Conservation (phyloP, 2,888 invertebrate genomes). For the Cosmia trapezina region DNA sequence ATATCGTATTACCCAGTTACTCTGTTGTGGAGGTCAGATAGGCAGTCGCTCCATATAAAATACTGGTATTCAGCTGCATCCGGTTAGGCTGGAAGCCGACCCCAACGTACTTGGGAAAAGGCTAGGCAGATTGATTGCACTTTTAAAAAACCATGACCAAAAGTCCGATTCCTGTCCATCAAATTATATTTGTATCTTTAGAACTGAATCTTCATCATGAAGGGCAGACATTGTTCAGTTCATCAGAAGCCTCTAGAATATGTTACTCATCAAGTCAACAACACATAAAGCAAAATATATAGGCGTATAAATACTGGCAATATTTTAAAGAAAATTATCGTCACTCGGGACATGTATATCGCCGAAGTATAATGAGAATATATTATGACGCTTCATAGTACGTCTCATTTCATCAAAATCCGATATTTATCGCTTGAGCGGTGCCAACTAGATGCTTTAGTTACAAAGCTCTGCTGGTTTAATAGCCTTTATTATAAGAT, state of each 20-base stretch:
- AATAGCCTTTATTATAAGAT: conserved; percentile 19
- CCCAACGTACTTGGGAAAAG: too few relatives aligned
- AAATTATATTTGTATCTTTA: neutral
- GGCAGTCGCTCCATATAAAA: too few relatives aligned
- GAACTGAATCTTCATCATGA: neutral
- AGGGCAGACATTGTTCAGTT: neutral
- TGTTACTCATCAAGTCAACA: too few relatives aligned
- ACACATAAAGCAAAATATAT: conserved; percentile 5
- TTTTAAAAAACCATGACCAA: too few relatives aligned
- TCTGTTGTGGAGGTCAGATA: too few relatives aligned
- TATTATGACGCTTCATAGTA: conserved; percentile 45
- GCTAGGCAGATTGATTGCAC: too few relatives aligned
- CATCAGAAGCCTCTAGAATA: neutral
- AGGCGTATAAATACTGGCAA: conserved; percentile 32
- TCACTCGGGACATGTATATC: conserved; percentile 46
- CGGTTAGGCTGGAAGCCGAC: too few relatives aligned
- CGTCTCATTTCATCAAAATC: conserved; percentile 60
- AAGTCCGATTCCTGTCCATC: too few relatives aligned
- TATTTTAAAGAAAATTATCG: conserved; percentile 50
- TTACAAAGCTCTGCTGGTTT: conserved; percentile 10
- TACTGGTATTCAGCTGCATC: too few relatives aligned
- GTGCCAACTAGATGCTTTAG: conserved; percentile 53
- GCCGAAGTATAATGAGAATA: conserved; percentile 47
- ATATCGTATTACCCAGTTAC: too few relatives aligned
- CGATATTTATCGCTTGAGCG: conserved; percentile 46